A percentile compares a stretch with the other conserved stretches of the same genome.
These are phyloP conservation scores for Orchesella flavescens DNA, from an alignment of 2,888 invertebrate species.

Conservation along the genomic window DNA sequence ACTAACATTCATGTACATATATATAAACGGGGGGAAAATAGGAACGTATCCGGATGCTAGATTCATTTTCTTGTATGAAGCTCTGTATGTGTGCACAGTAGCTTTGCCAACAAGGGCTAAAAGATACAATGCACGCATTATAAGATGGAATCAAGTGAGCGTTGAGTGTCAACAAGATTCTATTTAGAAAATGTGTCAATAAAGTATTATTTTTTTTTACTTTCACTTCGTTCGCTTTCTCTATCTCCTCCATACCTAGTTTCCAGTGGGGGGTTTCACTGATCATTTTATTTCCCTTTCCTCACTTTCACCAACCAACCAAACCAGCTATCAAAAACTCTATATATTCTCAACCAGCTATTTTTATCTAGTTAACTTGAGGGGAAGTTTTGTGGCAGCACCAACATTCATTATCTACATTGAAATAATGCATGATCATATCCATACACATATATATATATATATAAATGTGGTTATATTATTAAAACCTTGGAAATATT, in stretches of 20 bases:
- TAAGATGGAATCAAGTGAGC: background rate
- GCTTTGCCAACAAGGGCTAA: too few species aligned
- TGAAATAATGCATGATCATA: too few species aligned
- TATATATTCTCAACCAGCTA: background rate
- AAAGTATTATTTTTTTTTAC: constrained; percentile 32
- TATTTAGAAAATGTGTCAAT: constrained; percentile 52
- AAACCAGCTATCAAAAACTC: background rate
- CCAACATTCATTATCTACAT: too few species aligned
- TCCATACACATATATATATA: background rate
- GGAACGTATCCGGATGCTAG: background rate
- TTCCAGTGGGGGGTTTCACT: background rate
- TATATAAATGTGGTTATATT: background rate
- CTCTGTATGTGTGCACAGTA: background rate
- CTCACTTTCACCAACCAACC: background rate
- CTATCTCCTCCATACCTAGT: constrained; percentile 21
- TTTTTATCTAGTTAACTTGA: too few species aligned
- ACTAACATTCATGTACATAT: background rate
- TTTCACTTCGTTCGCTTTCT: background rate
- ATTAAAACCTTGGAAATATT: background rate
- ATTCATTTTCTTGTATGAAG: background rate
- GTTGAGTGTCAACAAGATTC: constrained; percentile 45
- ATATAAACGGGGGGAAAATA: background rate
- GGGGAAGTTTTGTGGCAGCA: too few species aligned
- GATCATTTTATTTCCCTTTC: constrained; percentile 21
- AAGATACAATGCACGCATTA: background rate